Evolutionary conservation across 2,888 invertebrate species (phyloP).

Genomic region (Congeria kusceri): DNA sequence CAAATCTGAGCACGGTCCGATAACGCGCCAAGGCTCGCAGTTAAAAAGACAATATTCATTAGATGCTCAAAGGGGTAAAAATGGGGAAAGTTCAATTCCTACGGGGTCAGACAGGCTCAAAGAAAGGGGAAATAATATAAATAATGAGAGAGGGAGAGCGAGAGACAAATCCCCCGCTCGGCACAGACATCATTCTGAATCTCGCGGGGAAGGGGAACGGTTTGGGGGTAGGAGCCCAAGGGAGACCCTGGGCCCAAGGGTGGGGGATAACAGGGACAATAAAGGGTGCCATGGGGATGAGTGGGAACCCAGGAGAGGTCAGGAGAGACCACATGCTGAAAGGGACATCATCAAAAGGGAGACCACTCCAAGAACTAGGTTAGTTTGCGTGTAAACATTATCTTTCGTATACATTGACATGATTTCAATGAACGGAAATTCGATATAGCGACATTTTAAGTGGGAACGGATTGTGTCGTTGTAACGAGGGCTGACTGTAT

Average conservation of each 20-base stretch:
- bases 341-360: conserved; percentile 63
- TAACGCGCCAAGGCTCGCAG: conserved; percentile 80
- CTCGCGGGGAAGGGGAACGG: conserved; percentile 66
- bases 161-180: conserved; percentile 76
- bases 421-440: too few species aligned
- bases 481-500: too few species aligned
- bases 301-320: conserved; percentile 48
- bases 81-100: conserved; percentile 33
- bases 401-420: too few species aligned
- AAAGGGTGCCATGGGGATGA: conserved; percentile 64
- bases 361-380: conserved; percentile 54
- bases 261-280: conserved; percentile 57
- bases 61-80: conserved; percentile 74
- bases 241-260: conserved; percentile 57
- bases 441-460: too few species aligned
- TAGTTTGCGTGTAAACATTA: not conserved
- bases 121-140: conserved; percentile 70
- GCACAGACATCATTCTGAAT: conserved; percentile 76
- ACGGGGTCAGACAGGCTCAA: conserved; percentile 66
- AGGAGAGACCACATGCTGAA: conserved; percentile 52
- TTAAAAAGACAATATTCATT: conserved; percentile 82
- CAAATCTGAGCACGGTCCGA: conserved; percentile 70
- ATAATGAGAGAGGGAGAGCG: conserved; percentile 71
- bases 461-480: too few species aligned
- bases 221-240: conserved; percentile 62